These are phyloP conservation scores for Bradypodion ventrale DNA, from an alignment of 2,797 vertebrate genomes.

Conservation along the genomic window DNA sequence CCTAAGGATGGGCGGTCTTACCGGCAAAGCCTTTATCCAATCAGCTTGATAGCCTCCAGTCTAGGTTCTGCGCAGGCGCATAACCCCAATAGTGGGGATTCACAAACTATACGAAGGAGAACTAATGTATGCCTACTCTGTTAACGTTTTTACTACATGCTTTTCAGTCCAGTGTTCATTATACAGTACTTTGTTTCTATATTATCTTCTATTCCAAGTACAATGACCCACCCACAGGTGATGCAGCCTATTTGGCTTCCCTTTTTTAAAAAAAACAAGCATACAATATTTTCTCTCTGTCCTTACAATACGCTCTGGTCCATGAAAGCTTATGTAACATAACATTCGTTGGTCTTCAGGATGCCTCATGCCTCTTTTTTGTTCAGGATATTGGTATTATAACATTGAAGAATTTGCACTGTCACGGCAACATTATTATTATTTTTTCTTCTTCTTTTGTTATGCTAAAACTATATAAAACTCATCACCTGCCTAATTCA, in stretches of 20 bases:
- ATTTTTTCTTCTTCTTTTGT: conserved; percentile 56
- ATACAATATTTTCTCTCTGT: not conserved
- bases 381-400: conserved; percentile 49
- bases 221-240: not conserved
- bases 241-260: not conserved
- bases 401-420: conserved; percentile 55
- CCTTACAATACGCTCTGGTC: not conserved
- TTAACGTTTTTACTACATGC: not conserved
- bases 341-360: conserved; percentile 7
- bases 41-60: too few relatives aligned
- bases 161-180: not conserved
- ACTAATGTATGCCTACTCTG: not conserved
- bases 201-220: not conserved
- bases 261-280: not conserved
- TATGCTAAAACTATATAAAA: conserved; percentile 66
- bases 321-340: not conserved
- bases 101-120: too few relatives aligned
- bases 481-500: conserved; percentile 76
- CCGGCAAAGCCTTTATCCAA: too few relatives aligned
- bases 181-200: not conserved
- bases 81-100: too few relatives aligned
- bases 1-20: too few relatives aligned
- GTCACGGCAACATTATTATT: conserved; percentile 50
- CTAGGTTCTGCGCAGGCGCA: too few relatives aligned
- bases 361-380: not conserved